These are phyloP conservation scores for Manis crassicaudata DNA, from an alignment of 2,797 vertebrate species.

Conservation along the genomic window DNA sequence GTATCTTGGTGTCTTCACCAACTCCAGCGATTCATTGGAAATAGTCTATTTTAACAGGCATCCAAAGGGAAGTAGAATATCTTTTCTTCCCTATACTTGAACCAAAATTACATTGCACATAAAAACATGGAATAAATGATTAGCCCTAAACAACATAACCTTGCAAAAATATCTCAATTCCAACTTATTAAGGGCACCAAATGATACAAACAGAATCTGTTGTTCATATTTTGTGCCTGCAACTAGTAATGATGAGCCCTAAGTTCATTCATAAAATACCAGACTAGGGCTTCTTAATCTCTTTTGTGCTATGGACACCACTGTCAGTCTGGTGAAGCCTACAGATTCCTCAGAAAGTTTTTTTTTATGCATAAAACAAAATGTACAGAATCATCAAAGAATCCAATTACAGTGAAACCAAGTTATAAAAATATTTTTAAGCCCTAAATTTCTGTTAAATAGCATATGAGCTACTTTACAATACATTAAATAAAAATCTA, in stretches of 20 bases:
- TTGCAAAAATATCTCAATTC: neutral
- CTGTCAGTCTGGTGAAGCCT: neutral
- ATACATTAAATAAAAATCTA: neutral
- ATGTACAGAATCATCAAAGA: neutral
- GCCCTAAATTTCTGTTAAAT: neutral
- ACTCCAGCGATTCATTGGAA: neutral
- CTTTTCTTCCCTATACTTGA: constrained; percentile 1
- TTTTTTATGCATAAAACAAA: neutral
- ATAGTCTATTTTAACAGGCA: neutral
- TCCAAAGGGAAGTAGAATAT: neutral
- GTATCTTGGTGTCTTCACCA: neutral
- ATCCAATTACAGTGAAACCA: constrained; percentile 35
- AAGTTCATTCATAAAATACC: neutral
- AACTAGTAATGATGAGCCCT: neutral
- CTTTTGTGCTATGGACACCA: neutral
- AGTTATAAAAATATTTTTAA: constrained; percentile 26
- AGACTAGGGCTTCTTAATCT: neutral
- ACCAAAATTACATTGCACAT: neutral
- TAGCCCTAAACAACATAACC: neutral
- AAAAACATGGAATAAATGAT: neutral
- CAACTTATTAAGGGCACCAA: constrained; percentile 16
- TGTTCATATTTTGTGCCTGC: neutral
- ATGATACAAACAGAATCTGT: neutral
- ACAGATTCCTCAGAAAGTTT: neutral
- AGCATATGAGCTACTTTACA: neutral